Base-by-base conservation (phyloP, 1,140 invertebrate genomes). In the Saxidomus purpurata region DNA sequence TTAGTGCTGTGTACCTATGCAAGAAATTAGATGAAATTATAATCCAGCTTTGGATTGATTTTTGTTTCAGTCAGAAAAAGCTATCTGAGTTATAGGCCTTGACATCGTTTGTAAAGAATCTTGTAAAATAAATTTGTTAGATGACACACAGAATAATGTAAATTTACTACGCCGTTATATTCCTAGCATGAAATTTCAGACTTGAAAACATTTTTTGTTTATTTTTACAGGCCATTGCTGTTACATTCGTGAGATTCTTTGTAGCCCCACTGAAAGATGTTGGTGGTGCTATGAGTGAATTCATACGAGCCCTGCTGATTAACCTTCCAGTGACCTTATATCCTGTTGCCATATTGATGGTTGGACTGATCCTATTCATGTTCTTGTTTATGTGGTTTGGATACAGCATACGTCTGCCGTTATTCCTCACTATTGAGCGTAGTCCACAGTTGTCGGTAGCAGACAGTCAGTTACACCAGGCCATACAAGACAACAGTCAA, bases 301-400 rank as follows among this genome's bases (percentile, higher is more conserved):
- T 93, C 40, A 83, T 93, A 25, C 85, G 86, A 36, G 92, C 89
- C 3, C 59, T 93, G 22, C 69, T 93, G 2, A 92, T 92, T 86
- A 92, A 93, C 81, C 84, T 94, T 77, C 93, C 93, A 15, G 19
- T 93, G 6, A 90, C 92, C 28, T 83, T 93, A 28, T 93, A 92
- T 84, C 91, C 93, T 0, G 82, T 93, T 80, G 90, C 90, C 36
- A 82, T 93, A 77, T 71, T 47, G 8, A 79, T 90, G 13, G 77
- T 93, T 47, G 49, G 79, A 25, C 4, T 91, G 17, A 87, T 93
- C 63, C 34, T 92, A 15, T 91, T 93, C 67, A 83, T 94, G 36
- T 76, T 92, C n/a, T 71, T 94, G 36, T 92, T 93, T 25, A 90
- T 94, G 89, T 90, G 74, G 83, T 92, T 91, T 90, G 92, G 92